Conservation (phyloP, 2,113 vertebrate species). For the Sphaerodactylus townsendi region DNA sequence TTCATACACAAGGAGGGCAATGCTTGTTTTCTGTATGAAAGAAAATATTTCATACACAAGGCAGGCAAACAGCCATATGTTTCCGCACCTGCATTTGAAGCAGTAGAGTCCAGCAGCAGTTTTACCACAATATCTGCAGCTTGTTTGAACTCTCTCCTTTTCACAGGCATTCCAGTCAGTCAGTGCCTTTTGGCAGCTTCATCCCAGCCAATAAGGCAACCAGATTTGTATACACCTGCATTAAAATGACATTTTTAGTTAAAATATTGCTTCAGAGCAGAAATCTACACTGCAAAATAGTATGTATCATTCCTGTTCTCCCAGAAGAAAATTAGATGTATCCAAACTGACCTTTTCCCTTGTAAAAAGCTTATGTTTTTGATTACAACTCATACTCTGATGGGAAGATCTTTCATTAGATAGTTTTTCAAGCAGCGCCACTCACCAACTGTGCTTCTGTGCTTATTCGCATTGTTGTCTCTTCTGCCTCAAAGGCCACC, state of each 20-base stretch:
- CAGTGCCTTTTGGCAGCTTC: background rate
- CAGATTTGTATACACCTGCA: background rate
- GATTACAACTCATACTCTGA: background rate
- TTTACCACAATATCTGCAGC: background rate
- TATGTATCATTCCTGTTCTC: background rate
- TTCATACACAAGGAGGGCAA: too few relatives aligned
- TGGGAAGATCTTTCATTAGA: background rate
- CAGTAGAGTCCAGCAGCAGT: background rate
- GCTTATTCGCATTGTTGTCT: background rate
- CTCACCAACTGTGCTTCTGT: background rate
- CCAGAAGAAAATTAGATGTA: background rate
- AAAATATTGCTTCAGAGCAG: background rate
- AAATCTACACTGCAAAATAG: background rate
- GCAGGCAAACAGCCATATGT: background rate
- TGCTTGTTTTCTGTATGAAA: too few relatives aligned
- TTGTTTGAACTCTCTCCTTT: background rate
- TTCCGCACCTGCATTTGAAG: background rate
- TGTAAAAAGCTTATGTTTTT: background rate
- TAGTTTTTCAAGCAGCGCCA: background rate
- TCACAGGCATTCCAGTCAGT: background rate
- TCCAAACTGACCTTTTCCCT: background rate
- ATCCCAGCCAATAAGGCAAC: too few relatives aligned
- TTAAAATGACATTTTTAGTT: background rate
- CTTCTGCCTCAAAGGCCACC: background rate
- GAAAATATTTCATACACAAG: background rate